These are phyloP conservation scores for Saiga tatarica DNA, from an alignment of 2,113 vertebrate species.

Conservation along the genomic window DNA sequence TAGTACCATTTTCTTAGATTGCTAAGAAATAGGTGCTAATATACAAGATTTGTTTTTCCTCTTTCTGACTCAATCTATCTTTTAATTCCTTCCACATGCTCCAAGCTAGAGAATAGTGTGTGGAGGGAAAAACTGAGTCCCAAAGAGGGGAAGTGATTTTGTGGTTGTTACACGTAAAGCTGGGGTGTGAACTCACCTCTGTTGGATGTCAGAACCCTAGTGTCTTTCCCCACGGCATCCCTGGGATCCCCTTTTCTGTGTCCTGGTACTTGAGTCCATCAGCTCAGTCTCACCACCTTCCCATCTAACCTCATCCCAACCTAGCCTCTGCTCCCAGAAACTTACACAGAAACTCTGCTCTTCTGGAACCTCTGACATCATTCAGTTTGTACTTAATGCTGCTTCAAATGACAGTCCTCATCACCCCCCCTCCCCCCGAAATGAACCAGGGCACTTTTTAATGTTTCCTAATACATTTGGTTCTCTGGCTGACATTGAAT, in stretches of 20 bases:
- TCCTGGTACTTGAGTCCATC: fast-evolving
- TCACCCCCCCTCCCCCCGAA: too few species aligned
- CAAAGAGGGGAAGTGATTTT: background rate
- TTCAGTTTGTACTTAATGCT: background rate
- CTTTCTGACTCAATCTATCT: background rate
- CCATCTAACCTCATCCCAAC: background rate
- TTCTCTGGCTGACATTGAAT: background rate
- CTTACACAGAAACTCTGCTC: background rate
- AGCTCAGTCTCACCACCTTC: fast-evolving
- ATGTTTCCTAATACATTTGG: background rate
- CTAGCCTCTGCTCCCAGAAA: background rate
- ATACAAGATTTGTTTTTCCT: background rate
- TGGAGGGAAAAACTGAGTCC: background rate
- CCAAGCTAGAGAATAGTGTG: background rate
- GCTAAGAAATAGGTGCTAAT: background rate
- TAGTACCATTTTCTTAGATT: background rate
- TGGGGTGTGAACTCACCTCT: background rate
- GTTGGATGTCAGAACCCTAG: background rate
- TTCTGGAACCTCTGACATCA: background rate
- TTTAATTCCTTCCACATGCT: fast-evolving
- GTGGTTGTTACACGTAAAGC: background rate
- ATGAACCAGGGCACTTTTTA: background rate
- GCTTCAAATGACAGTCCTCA: background rate
- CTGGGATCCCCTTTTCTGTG: background rate
- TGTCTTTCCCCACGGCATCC: fast-evolving